phyloP scores from a whole-genome alignment of 2,113 vertebrate genomes.

The human region GRCh38 chr9:114515001-114515500 shows the following conservation, averaged over 20 bases:
- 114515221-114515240: not conserved
- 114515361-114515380: not conserved
- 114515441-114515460: not conserved
- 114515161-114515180: not conserved
- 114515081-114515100: not conserved
- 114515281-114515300: not conserved
- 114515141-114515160: not conserved
- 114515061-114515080: not conserved
- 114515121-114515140: not conserved
- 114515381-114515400: not conserved
- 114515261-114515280: not conserved
- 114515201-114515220: not conserved
- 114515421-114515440: not conserved
- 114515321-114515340: not conserved
- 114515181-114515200: not conserved
- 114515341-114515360: not conserved
- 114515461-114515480: slow-evolving; percentile 67
- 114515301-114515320: not conserved
- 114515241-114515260: not conserved
- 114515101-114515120: not conserved
- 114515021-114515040: not conserved
- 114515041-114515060: not conserved
- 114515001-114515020: not conserved
- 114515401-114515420: not conserved
- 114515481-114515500: slow-evolving; percentile 70